These are phyloP conservation scores for Odocoileus hemionus DNA, from an alignment of 2,113 vertebrate genomes.

Conservation along the genomic window DNA sequence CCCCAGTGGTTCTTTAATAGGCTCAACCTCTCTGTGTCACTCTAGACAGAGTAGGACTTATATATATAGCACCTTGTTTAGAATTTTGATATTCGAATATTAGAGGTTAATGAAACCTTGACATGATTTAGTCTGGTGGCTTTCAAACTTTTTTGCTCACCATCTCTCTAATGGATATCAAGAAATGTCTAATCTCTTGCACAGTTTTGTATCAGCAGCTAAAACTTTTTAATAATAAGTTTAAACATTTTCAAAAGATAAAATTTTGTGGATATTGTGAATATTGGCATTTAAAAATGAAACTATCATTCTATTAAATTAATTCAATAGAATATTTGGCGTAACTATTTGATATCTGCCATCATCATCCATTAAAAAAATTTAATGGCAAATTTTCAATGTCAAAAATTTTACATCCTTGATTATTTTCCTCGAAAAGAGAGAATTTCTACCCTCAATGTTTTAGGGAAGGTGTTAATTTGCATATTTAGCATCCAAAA, in stretches of 20 bases:
- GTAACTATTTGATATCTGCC: not conserved
- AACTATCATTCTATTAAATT: not conserved
- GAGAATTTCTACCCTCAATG: not conserved
- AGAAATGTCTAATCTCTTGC: not conserved
- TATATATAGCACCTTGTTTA: not conserved
- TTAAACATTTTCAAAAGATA: not conserved
- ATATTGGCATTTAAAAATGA: conserved; percentile 2
- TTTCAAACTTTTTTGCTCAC: not conserved
- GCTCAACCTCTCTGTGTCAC: not conserved
- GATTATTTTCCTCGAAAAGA: not conserved
- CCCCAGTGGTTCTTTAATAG: not conserved
- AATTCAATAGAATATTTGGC: not conserved
- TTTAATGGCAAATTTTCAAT: not conserved
- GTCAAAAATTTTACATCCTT: not conserved
- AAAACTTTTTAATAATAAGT: not conserved
- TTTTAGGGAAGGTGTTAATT: conserved; percentile 13
- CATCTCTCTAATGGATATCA: not conserved
- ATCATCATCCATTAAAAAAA: not conserved
- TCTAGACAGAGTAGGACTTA: not conserved
- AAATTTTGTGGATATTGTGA: not conserved
- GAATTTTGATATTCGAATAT: not conserved
- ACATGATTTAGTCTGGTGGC: not conserved
- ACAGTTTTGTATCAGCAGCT: not conserved
- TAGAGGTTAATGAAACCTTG: not conserved
- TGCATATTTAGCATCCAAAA: conserved; percentile 10